Evolutionary conservation across 1,140 invertebrate genomes (phyloP).

Genomic region (Neoseiulus cucumeris): DNA sequence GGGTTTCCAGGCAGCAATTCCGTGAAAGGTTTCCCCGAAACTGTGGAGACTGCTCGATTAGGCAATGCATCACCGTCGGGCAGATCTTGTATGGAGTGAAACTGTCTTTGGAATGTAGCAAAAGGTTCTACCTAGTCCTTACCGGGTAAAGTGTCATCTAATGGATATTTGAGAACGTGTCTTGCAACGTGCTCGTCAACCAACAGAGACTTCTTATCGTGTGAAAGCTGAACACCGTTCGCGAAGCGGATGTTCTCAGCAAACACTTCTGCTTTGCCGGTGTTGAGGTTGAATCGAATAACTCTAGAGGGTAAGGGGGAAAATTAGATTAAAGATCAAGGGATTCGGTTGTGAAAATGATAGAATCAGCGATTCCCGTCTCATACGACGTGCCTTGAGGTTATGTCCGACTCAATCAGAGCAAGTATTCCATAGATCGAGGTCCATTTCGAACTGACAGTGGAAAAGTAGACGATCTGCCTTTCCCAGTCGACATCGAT

Average conservation of each 20-base stretch:
- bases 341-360: too few relatives aligned
- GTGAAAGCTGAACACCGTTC: constrained; percentile 20
- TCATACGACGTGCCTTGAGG: too few relatives aligned
- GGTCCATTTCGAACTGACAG: background rate
- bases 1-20: background rate
- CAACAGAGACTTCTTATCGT: constrained; percentile 18
- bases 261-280: constrained; percentile 14
- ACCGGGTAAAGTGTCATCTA: constrained; percentile 14
- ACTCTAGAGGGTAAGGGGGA: constrained; percentile 11
- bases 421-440: too few relatives aligned
- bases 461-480: background rate
- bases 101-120: too few relatives aligned
- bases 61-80: too few relatives aligned
- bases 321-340: too few relatives aligned
- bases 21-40: background rate
- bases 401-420: too few relatives aligned
- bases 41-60: background rate
- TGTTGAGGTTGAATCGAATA: constrained; percentile 15
- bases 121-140: background rate
- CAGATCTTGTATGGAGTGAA: too few relatives aligned
- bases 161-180: background rate
- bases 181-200: constrained; percentile 15
- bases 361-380: too few relatives aligned
- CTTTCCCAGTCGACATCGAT: background rate
- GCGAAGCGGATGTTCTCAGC: constrained; percentile 14